phyloP scores from a whole-genome alignment of 2,888 invertebrate genomes.

The Aelia acuminata region DNA sequence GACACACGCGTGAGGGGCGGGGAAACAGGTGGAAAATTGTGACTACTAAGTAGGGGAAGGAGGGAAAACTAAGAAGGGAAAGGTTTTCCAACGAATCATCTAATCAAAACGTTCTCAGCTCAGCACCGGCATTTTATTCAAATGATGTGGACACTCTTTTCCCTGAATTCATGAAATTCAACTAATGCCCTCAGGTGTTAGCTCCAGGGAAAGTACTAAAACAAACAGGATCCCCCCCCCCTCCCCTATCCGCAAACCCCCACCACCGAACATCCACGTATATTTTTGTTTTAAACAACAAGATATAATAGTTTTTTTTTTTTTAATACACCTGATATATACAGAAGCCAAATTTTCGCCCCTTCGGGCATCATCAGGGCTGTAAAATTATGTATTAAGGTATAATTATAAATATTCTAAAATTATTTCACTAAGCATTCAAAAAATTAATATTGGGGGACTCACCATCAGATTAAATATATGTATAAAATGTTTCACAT shows the following conservation, averaged over 20 bases:
- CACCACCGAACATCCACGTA: background rate
- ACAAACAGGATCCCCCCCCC: background rate
- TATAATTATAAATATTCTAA: too few relatives aligned
- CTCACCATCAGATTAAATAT: too few relatives aligned
- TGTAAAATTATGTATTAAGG: too few relatives aligned
- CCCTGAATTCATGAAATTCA: background rate
- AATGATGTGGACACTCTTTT: slow-evolving; percentile 33
- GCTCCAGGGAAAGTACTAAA: background rate
- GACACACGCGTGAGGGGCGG: slow-evolving; percentile 26
- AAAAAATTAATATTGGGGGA: too few relatives aligned
- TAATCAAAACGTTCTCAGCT: slow-evolving; percentile 17
- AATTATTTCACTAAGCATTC: too few relatives aligned
- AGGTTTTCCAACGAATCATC: background rate
- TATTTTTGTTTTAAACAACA: background rate
- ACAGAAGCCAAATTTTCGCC: too few relatives aligned
- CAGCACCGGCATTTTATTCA: background rate
- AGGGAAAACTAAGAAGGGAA: background rate
- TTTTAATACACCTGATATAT: background rate
- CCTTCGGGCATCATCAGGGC: too few relatives aligned
- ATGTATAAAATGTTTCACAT: too few relatives aligned
- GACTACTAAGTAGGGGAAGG: slow-evolving; percentile 12
- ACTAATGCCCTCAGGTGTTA: slow-evolving; percentile 26
- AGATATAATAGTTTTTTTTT: too few relatives aligned
- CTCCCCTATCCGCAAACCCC: background rate
- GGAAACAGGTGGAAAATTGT: slow-evolving; percentile 44